Conservation (phyloP, 2,888 invertebrate genomes). For the Athalia circularis region DNA sequence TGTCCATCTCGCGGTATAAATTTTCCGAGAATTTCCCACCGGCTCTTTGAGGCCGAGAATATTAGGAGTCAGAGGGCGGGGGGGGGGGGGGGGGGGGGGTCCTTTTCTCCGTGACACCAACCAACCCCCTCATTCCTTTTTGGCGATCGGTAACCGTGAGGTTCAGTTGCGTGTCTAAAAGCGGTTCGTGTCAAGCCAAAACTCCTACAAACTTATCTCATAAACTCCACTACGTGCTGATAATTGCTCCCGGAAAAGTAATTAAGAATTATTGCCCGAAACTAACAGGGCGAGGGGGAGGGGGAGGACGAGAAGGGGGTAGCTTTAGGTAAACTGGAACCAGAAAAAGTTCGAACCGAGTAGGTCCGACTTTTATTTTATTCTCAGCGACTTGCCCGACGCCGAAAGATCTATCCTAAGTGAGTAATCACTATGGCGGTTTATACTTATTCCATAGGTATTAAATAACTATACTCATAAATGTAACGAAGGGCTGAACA, state of each 20-base stretch:
- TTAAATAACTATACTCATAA: too few species aligned
- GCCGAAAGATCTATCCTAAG: not conserved
- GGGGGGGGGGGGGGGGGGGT: not conserved
- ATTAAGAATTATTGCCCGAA: slow-evolving; percentile 48
- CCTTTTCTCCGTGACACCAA: not conserved
- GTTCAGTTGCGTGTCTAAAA: slow-evolving; percentile 31
- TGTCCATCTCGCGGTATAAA: slow-evolving; percentile 35
- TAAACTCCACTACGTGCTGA: slow-evolving; percentile 40
- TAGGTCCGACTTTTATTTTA: not conserved
- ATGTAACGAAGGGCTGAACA: too few species aligned
- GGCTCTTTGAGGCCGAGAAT: slow-evolving; percentile 14
- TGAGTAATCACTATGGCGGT: not conserved
- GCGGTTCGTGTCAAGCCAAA: slow-evolving; percentile 31
- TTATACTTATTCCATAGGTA: not conserved
- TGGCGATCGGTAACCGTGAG: not conserved
- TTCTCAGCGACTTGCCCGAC: too few species aligned
- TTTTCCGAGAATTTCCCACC: slow-evolving; percentile 34
- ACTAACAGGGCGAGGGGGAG: slow-evolving; percentile 17
- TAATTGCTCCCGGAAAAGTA: slow-evolving; percentile 45
- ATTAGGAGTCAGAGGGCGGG: too few species aligned
- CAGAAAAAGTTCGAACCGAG: slow-evolving; percentile 13
- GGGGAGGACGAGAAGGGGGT: slow-evolving; percentile 17
- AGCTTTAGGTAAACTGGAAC: not conserved
- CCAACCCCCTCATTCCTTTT: slow-evolving; percentile 8
- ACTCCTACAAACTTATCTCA: slow-evolving; percentile 29